These are phyloP conservation scores for Cynocephalus volans DNA, from an alignment of 2,113 vertebrate species.

Conservation along the genomic window DNA sequence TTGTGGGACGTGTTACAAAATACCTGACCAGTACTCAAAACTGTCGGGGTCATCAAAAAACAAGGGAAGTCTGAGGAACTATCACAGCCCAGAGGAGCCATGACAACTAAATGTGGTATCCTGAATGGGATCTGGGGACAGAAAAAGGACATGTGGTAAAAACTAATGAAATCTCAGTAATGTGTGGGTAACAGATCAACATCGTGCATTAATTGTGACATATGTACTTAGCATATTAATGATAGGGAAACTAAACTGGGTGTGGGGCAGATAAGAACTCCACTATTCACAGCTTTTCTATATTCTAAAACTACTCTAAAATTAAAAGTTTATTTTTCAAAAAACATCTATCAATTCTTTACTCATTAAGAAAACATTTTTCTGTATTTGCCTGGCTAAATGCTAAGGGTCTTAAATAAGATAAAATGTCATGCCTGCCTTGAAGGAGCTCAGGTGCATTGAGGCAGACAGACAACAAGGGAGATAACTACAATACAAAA, in stretches of 20 bases:
- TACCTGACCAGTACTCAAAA: background rate
- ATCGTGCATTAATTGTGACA: background rate
- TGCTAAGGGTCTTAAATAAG: background rate
- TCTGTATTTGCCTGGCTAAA: background rate
- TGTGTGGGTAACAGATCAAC: background rate
- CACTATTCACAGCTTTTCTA: background rate
- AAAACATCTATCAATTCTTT: background rate
- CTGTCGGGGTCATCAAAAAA: background rate
- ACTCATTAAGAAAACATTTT: slow-evolving; percentile 17
- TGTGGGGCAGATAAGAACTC: background rate
- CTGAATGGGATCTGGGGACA: background rate
- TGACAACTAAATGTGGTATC: background rate
- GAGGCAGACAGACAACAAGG: background rate
- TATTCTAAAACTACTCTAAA: background rate
- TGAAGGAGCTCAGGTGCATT: background rate
- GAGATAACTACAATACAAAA: background rate
- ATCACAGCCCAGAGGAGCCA: background rate
- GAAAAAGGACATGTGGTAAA: background rate
- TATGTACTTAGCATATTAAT: background rate
- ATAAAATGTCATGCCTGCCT: background rate
- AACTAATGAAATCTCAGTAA: background rate
- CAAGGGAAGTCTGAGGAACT: background rate
- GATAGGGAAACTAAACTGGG: background rate
- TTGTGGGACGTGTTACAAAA: background rate
- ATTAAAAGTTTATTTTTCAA: background rate